These are phyloP conservation scores for Hypsibius dujardini DNA, from an alignment of 1,140 invertebrate species.

Conservation along the genomic window DNA sequence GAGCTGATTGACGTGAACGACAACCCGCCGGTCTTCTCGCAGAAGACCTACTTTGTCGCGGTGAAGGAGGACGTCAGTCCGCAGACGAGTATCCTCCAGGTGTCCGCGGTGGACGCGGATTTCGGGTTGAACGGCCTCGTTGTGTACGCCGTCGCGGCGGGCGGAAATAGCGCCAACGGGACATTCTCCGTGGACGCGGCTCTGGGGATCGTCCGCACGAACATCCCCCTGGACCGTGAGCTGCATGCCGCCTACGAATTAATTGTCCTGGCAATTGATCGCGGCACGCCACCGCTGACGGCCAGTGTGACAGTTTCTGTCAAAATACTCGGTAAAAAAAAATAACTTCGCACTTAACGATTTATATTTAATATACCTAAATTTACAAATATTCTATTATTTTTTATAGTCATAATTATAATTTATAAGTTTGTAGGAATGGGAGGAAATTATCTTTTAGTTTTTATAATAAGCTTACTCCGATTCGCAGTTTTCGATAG, in stretches of 20 bases:
- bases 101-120: conserved; percentile 72
- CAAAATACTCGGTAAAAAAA: conserved; percentile 39
- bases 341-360: background rate
- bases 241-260: conserved; percentile 63
- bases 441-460: no score
- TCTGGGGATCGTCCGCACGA: conserved; percentile 75
- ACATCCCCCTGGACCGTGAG: conserved; percentile 76
- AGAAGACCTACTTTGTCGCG: conserved; percentile 47
- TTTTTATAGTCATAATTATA: no score
- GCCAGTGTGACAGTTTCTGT: conserved; percentile 48
- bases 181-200: conserved; percentile 81
- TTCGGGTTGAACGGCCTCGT: conserved; percentile 68
- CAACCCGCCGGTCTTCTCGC: conserved; percentile 67
- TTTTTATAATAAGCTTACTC: no score
- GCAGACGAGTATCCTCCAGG: conserved; percentile 57
- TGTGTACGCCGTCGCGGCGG: conserved; percentile 53
- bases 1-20: conserved; percentile 82
- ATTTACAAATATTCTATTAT: no score
- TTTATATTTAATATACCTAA: no score
- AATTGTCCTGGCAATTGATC: conserved; percentile 69
- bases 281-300: conserved; percentile 44
- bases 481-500: no score
- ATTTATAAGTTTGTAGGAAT: no score
- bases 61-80: conserved; percentile 10
- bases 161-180: conserved; percentile 55